Evolutionary conservation across 2,113 vertebrate genomes (phyloP).

Genomic region (Atlantisia rogersi): DNA sequence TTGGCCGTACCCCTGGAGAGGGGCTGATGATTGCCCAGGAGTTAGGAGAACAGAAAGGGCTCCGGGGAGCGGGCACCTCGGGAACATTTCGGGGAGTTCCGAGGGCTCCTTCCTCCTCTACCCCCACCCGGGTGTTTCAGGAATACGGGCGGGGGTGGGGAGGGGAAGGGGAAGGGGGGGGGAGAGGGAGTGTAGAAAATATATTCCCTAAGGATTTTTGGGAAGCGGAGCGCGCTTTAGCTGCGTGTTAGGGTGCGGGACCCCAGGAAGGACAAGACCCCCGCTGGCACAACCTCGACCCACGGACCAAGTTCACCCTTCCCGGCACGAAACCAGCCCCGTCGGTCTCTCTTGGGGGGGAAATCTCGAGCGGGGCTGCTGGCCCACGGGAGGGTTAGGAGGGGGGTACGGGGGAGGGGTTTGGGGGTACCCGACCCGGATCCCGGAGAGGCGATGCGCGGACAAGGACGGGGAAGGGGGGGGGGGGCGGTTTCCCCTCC

Average conservation of each 20-base stretch:
- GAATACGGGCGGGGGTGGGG: too few relatives aligned
- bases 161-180: too few relatives aligned
- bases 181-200: too few relatives aligned
- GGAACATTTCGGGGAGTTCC: background rate
- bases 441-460: background rate
- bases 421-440: background rate
- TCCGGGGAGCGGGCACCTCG: background rate
- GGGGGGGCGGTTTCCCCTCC: background rate
- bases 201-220: rapidly evolving
- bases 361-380: too few relatives aligned
- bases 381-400: background rate
- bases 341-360: background rate
- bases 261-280: background rate
- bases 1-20: background rate
- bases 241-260: background rate
- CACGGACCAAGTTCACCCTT: background rate
- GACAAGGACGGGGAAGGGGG: background rate
- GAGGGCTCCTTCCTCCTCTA: too few relatives aligned
- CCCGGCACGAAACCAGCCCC: background rate
- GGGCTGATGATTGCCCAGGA: background rate
- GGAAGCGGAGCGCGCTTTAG: background rate
- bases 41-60: background rate
- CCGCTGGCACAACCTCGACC: background rate
- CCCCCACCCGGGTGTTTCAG: background rate
- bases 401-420: too few relatives aligned